Evolutionary conservation across 2,113 vertebrate species (phyloP), one percentile per base, ranked within the genome.

Genomic region (Fulmarus glacialis): DNA sequence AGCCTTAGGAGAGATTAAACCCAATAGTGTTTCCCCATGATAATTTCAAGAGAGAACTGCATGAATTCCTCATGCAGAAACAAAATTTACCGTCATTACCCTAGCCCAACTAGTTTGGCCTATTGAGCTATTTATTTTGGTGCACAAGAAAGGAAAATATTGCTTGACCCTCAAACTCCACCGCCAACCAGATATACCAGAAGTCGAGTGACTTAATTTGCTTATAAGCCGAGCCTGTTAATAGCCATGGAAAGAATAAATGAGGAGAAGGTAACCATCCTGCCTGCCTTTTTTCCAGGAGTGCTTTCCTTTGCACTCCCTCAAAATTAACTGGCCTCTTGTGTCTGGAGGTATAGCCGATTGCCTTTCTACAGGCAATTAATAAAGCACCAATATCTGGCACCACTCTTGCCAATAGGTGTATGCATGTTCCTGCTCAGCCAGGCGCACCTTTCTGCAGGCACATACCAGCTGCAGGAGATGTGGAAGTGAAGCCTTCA

Each of bases 161-260:
- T 91, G 30, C 40, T 93, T 68, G 59, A 60, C 13, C 19, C 48
- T 89, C 55, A 29, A 77, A 75, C 22, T 88, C 22, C 21, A 45
- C 48, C 2, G 0, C 7, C 43, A 36, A 4, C 15, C 45, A 79
- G 64, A 75, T 14, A 60, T 26, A 19, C 45, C 24, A 87, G 56
- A 71, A 84, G 36, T 8, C 0, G 0, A 82, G 56, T 32, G 16
- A 7, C 21, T 71, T 53, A 11, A 75, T 71, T 75, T 75, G 16
- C 3, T 80, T 70, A 5, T 53, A 34, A 83, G 24, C 20, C 2
- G 0, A 74, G 26, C 1, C 0, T 38, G 27, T 14, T 45, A 34
- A 40, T 20, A 72, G 12, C 18, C 7, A 19, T 30, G 36, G 77
- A 67, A 89, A 56, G 42, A 71, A 59, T 4, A 52, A 82, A 47